Evolutionary conservation across 53 echinoderm and acorn worm species (phyloP), one percentile per base, ranked within the genome.

Genomic region (Apostichopus leukothele): DNA sequence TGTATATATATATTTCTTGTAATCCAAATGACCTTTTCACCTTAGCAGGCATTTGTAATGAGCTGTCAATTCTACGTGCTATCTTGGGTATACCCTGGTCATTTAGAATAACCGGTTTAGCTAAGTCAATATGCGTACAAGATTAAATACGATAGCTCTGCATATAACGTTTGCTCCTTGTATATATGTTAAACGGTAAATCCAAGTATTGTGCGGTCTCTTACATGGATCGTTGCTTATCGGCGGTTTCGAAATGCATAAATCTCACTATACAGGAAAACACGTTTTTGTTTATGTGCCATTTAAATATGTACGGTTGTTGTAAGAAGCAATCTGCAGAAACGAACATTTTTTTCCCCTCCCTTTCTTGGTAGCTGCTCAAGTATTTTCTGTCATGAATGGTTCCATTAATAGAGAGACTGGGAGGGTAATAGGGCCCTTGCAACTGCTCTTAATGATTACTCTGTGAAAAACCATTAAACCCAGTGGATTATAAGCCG

Each of bases 71-170:
- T 39, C 39, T 39, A 39, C 39, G 39, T 39, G 39, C 39, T 39
- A 39, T 39, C 39, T 39, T 39, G 39, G 39, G 39, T 39, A 39
- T 39, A 39, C 39, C 39, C 39, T 39, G 39, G 39, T 39, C 39
- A 39, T 13, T 63, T 13, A 63, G 63, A 63, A 63, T 63, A 63
- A 63, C 63, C 63, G 12, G 16, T 16, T 63, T 16, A 11, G 63
- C 63, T 63, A 63, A 63, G 63, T 63, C 63, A 63, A 63, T 63
- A 63, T 63, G 63, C 63, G 63, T 63, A 63, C 63, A 63, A 63
- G 63, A 63, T 63, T 63, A 63, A 16, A 16, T 63, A 0, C 63
- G 3, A 63, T 63, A 63, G 16, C 63, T 63, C 9, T 63, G 13
- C 61, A 61, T 61, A 63, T 16, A 11, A 11, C 16, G 63, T 11